Conservation (phyloP, 2,113 vertebrate species). For the Pygoscelis adeliae region DNA sequence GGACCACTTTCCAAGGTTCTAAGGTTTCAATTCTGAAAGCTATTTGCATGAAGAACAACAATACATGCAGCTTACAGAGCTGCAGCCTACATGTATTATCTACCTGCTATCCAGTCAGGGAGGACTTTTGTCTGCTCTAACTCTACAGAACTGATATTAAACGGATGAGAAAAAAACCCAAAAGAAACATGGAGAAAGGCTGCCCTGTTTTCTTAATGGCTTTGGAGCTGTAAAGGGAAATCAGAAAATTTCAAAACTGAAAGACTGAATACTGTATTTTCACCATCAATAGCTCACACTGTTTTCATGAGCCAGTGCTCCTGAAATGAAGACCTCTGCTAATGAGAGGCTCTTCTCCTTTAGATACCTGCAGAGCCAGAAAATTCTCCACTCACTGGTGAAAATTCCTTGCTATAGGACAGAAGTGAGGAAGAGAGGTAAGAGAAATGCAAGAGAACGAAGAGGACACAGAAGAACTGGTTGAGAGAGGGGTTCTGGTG, state of each 20-base stretch:
- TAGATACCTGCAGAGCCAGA: not conserved
- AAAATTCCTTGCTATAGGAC: not conserved
- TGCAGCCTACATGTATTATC: not conserved
- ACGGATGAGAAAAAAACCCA: not conserved
- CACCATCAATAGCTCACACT: not conserved
- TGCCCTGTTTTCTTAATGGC: not conserved
- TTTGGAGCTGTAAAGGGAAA: not conserved
- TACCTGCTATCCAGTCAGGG: not conserved
- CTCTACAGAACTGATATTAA: not conserved
- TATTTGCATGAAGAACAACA: not conserved
- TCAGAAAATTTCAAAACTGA: not conserved
- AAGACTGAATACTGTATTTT: not conserved
- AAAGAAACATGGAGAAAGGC: not conserved
- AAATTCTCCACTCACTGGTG: not conserved
- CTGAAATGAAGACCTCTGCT: not conserved
- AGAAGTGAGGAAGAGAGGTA: not conserved
- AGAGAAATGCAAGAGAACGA: not conserved
- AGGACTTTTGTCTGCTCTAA: not conserved
- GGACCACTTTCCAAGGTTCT: fast-evolving
- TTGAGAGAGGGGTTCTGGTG: not conserved
- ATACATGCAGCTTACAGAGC: not conserved
- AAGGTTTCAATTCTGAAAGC: not conserved
- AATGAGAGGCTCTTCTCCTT: not conserved
- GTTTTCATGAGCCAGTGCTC: not conserved
- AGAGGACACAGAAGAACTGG: not conserved